Base-by-base conservation (phyloP, 2,113 vertebrate species). In the Hemiprocne comata region DNA sequence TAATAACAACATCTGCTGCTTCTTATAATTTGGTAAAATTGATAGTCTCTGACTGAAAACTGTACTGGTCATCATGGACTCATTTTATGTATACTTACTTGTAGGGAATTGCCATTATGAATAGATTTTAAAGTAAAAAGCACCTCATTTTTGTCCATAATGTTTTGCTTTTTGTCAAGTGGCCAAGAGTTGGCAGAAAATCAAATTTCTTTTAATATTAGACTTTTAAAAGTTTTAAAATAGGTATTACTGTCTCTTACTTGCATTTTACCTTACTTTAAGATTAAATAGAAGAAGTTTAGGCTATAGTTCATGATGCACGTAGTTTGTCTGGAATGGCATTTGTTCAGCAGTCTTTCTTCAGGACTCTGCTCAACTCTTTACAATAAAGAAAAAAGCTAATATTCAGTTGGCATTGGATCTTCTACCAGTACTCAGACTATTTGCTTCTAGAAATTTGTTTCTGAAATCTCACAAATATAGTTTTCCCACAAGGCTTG, bases 1-100 rank as follows among this genome's bases (percentile, higher is more conserved):
- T 69, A 89, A 80, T 7, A 91, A 76, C 80, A 91, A 81, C 77
- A 89, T 87, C 93, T 95, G 12, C 87, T 78, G 87, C 77, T 53
- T 34, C 29, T 44, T 58, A 46, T 23, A 53, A 70, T 54, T 73
- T 84, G 55, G 7, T 53, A 38, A 34, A 91, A 42, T 18, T 38
- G 19, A 48, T 21, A 62, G 24, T 5, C 5, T 84, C 33, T 55
- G 31, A 33, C 76, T 65, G 36, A 77, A 90, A 86, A 58, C 42
- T 1, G 0, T 19, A 13, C 20, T 53, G 29, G 10, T 70, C 6
- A 53, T 57, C 44, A 40, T 4, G 7, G 80, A n/a, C 36, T 25
- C 11, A 3, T 13, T 88, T 86, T 90, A 38, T 1, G 0, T 57
- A 33, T 4, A 31, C 11, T 61, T 73, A 48, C 17, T 61, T 33